phyloP scores from a whole-genome alignment of 2,888 invertebrate genomes.

The Serrognathus titanus region DNA sequence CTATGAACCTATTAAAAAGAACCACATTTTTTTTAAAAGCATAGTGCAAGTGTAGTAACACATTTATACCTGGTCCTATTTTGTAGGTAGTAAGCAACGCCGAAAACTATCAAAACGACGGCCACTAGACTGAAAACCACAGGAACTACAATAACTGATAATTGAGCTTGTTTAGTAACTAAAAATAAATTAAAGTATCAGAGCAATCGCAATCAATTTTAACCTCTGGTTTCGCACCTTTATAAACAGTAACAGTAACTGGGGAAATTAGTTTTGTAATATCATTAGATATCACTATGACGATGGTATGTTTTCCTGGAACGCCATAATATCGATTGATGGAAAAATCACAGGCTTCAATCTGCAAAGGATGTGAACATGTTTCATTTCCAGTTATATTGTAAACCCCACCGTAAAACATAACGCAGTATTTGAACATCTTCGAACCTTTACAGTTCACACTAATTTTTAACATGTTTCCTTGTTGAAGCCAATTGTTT shows the following conservation, averaged over 20 bases:
- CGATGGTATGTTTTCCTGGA: constrained; percentile 70
- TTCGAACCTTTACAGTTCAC: constrained; percentile 73
- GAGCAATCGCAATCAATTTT: not conserved
- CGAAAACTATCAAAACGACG: constrained; percentile 79
- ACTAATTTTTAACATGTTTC: constrained; percentile 68
- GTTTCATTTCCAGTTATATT: constrained; percentile 77
- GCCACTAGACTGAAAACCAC: constrained; percentile 78
- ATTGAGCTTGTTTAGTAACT: constrained; percentile 75
- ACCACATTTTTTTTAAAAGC: not conserved
- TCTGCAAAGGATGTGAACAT: constrained; percentile 47
- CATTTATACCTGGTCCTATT: constrained; percentile 66
- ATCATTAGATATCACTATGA: constrained; percentile 75
- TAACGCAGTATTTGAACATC: constrained; percentile 69
- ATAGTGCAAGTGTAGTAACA: not conserved
- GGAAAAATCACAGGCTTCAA: constrained; percentile 56
- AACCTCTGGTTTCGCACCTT: constrained; percentile 57
- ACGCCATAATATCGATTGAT: constrained; percentile 64
- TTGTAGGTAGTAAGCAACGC: constrained; percentile 82
- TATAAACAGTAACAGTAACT: constrained; percentile 76
- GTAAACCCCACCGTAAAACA: constrained; percentile 61
- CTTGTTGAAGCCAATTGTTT: constrained; percentile 78
- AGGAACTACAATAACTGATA: constrained; percentile 86
- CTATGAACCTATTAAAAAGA: constrained; percentile 58
- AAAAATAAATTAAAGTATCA: constrained; percentile 35
- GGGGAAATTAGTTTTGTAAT: constrained; percentile 66